A percentile compares a stretch with the other conserved stretches of the same genome.
Evolutionary conservation across 2,113 vertebrate genomes (phyloP).

Genomic region (Herpetotheres cachinnans): DNA sequence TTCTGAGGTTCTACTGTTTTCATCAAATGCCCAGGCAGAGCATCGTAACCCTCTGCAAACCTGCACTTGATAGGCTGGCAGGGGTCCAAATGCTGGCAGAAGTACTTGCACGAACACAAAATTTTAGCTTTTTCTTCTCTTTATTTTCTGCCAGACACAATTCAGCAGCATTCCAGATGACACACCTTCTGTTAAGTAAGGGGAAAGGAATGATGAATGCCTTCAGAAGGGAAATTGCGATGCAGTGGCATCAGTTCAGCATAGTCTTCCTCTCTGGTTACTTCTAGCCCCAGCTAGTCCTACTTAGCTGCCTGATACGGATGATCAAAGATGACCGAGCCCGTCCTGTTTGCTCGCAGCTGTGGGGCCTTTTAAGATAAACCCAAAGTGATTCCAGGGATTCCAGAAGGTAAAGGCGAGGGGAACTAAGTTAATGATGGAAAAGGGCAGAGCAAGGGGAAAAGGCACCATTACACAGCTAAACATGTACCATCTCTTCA

Average conservation of each 20-base stretch:
- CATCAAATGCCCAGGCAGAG: background rate
- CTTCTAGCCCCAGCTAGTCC: background rate
- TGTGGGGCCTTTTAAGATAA: background rate
- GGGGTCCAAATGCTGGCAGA: background rate
- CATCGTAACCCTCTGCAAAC: background rate
- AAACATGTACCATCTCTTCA: background rate
- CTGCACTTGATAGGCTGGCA: background rate
- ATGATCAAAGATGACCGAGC: background rate
- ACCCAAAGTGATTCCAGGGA: background rate
- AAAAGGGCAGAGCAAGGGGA: background rate
- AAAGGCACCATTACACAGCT: background rate
- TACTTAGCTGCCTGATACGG: background rate
- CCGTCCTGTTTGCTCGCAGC: background rate
- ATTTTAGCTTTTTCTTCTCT: background rate
- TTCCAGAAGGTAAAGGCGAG: background rate
- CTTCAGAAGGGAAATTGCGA: background rate
- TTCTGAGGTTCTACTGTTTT: background rate
- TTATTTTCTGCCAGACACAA: background rate
- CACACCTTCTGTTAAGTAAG: background rate
- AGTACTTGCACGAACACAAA: background rate
- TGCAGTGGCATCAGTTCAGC: background rate
- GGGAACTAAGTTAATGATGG: background rate
- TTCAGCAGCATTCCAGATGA: slow-evolving; percentile 3
- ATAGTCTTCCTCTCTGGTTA: background rate
- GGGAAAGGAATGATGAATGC: background rate